Evolutionary conservation across 1,140 invertebrate species (phyloP).

Genomic region (Sycophaga agraensis): DNA sequence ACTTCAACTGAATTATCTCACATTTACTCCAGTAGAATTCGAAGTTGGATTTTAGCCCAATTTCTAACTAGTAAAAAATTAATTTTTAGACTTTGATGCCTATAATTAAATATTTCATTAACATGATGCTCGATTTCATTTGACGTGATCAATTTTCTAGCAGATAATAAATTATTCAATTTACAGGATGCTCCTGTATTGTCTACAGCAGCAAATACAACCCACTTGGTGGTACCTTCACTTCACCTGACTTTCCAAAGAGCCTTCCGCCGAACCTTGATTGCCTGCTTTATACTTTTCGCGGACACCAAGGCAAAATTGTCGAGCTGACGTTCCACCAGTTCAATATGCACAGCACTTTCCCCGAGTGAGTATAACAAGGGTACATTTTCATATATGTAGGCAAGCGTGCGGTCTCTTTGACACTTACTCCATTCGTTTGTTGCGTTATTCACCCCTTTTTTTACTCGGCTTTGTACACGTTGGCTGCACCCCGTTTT

Average conservation of each 20-base stretch:
- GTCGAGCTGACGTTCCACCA: slow-evolving; percentile 79
- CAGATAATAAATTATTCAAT: too few relatives aligned
- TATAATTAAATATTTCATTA: too few relatives aligned
- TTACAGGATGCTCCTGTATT: slow-evolving; percentile 79
- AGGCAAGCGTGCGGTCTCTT: not conserved
- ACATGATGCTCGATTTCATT: too few relatives aligned
- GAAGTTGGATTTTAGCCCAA: too few relatives aligned
- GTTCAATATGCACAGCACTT: slow-evolving; percentile 70
- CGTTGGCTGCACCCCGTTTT: not conserved
- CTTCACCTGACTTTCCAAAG: slow-evolving; percentile 78
- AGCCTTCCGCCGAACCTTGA: slow-evolving; percentile 73
- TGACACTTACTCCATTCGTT: not conserved
- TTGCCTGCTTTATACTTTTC: slow-evolving; percentile 85
- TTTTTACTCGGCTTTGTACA: not conserved
- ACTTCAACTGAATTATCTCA: too few relatives aligned
- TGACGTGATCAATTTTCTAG: too few relatives aligned
- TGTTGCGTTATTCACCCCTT: not conserved
- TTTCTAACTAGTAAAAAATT: too few relatives aligned
- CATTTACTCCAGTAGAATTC: too few relatives aligned
- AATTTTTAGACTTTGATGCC: too few relatives aligned
- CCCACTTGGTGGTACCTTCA: slow-evolving; percentile 77
- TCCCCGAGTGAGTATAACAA: slow-evolving; percentile 63
- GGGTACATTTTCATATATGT: too few relatives aligned
- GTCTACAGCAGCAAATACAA: slow-evolving; percentile 77
- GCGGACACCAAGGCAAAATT: slow-evolving; percentile 74